A percentile compares a stretch with the other conserved stretches of the same genome.
These are phyloP conservation scores for Coreius guichenoti DNA, from an alignment of 2,797 vertebrate species.

Conservation along the genomic window DNA sequence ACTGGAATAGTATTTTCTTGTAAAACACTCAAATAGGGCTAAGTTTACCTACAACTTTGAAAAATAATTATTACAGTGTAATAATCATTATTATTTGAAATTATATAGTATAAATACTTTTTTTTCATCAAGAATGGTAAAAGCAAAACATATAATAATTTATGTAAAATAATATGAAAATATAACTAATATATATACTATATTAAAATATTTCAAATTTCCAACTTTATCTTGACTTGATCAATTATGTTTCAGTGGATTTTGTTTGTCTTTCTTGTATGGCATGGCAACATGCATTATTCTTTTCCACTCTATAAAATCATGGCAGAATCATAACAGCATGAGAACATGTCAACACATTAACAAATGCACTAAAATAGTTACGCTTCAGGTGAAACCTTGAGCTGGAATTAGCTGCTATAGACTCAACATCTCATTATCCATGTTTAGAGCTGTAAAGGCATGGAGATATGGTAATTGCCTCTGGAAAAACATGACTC, in stretches of 20 bases:
- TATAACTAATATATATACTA: too few relatives aligned
- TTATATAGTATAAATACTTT: too few relatives aligned
- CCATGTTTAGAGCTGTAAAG: background rate
- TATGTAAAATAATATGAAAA: too few relatives aligned
- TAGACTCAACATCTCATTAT: slow-evolving; percentile 26
- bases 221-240: background rate
- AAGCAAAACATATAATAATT: too few relatives aligned
- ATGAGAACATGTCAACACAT: slow-evolving; percentile 13
- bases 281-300: background rate
- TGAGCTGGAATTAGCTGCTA: slow-evolving; percentile 23
- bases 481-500: background rate
- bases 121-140: too few relatives aligned
- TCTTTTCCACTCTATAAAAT: background rate
- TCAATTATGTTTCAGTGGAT: background rate
- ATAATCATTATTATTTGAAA: too few relatives aligned
- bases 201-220: too few relatives aligned
- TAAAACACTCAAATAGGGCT: too few relatives aligned
- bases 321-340: background rate
- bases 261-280: background rate
- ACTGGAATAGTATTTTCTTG: too few relatives aligned
- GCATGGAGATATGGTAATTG: background rate
- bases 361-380: slow-evolving; percentile 1
- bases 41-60: too few relatives aligned
- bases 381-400: slow-evolving; percentile 24
- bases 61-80: too few relatives aligned